Evolutionary conservation across 2,888 invertebrate species (phyloP).

Genomic region (Marronus borbonicus): DNA sequence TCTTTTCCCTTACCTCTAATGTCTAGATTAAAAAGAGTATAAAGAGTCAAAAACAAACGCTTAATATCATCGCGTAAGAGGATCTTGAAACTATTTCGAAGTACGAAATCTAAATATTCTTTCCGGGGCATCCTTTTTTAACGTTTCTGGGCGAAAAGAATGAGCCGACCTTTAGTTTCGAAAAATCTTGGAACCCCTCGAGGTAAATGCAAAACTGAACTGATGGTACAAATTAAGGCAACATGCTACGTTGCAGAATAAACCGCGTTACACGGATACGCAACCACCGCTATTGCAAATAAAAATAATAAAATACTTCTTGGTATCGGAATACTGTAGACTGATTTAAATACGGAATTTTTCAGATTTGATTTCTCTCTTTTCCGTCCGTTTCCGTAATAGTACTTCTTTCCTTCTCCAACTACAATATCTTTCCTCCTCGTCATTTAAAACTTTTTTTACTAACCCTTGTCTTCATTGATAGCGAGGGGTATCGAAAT

Average conservation of each 20-base stretch:
- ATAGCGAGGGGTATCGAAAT: neutral
- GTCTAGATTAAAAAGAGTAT: constrained; percentile 18
- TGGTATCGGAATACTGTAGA: constrained; percentile 57
- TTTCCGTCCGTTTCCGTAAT: neutral
- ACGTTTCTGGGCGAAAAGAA: neutral
- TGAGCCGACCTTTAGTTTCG: constrained; percentile 38
- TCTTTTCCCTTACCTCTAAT: neutral
- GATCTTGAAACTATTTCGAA: constrained; percentile 14
- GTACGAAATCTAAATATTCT: neutral
- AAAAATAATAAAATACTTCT: constrained; percentile 63
- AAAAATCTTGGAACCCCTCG: constrained; percentile 52
- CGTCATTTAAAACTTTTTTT: neutral
- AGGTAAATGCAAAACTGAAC: constrained; percentile 62
- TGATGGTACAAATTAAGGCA: constrained; percentile 64
- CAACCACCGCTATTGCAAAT: constrained; percentile 63
- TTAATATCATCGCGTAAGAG: neutral
- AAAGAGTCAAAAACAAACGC: neutral
- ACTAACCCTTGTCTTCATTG: constrained; percentile 1
- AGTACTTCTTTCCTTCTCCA: neutral
- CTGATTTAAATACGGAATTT: constrained; percentile 53
- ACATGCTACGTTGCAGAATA: constrained; percentile 62
- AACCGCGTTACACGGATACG: constrained; percentile 62
- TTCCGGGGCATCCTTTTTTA: neutral
- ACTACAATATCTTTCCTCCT: constrained; percentile 8
- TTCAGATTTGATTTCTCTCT: constrained; percentile 17